Conservation (phyloP, 2,113 vertebrate species). For the human (Homo sapiens) region DNA sequence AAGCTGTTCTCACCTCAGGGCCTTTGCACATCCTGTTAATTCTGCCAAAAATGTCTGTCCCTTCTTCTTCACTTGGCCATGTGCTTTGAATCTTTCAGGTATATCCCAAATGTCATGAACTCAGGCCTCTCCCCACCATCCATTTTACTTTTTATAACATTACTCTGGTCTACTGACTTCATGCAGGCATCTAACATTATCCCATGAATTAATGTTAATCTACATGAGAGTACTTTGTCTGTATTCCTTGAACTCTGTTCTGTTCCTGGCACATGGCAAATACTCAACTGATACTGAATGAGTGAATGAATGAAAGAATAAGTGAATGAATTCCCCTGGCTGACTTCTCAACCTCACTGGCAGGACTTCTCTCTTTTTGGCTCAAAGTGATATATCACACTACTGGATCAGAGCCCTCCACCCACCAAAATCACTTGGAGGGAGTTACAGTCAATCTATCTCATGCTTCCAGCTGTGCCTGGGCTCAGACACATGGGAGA, state of each 20-base stretch:
- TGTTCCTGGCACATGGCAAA: neutral
- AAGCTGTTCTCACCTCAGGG: neutral
- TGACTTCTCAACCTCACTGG: neutral
- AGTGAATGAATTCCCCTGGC: neutral
- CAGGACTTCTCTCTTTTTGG: neutral
- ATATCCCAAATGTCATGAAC: neutral
- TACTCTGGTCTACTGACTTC: neutral
- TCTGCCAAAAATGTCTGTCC: neutral
- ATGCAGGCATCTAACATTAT: neutral
- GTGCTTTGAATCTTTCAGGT: neutral
- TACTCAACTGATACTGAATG: neutral
- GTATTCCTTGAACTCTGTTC: neutral
- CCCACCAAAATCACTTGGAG: neutral
- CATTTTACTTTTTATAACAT: neutral
- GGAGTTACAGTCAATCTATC: neutral
- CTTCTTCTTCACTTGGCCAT: neutral
- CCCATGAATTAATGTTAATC: neutral
- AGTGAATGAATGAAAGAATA: neutral
- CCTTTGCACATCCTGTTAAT: neutral
- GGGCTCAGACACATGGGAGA: neutral
- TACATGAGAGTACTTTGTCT: neutral
- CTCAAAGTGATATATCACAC: neutral
- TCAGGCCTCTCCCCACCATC: neutral
- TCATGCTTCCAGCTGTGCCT: neutral
- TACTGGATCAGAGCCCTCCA: neutral